Percentiles rank a stretch among this genome's conserved stretches.
Conservation (phyloP, 2,113 vertebrate species). For the Tinamus guttatus region DNA sequence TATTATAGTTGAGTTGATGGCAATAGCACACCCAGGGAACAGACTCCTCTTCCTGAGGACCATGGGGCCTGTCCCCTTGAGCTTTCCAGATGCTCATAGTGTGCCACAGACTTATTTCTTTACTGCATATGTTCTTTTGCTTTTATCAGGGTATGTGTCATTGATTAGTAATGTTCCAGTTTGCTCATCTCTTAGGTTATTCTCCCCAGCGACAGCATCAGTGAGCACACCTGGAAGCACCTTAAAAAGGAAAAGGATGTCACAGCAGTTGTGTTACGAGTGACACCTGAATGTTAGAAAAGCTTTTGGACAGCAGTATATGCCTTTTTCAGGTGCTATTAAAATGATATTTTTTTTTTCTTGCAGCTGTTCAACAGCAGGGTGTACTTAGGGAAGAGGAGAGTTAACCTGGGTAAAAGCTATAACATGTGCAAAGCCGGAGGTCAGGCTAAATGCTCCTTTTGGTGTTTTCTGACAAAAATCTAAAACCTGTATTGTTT, state of each 20-base stretch:
- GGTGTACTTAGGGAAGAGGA: neutral
- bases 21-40: neutral
- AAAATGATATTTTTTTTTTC: neutral
- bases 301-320: neutral
- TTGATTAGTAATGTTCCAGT: neutral
- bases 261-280: neutral
- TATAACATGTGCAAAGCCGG: neutral
- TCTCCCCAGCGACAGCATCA: neutral
- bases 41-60: neutral
- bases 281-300: neutral
- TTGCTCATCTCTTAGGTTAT: neutral
- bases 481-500: accelerated
- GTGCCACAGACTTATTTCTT: neutral
- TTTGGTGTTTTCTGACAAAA: neutral
- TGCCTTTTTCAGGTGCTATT: neutral
- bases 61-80: neutral
- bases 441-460: neutral
- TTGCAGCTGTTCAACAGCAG: too few species aligned
- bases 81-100: neutral
- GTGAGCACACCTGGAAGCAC: neutral
- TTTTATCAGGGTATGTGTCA: neutral
- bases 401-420: neutral
- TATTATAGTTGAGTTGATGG: neutral
- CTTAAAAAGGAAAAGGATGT: neutral
- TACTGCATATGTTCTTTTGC: neutral